Evolutionary conservation across 2,113 vertebrate species (phyloP), one percentile per base, ranked within the genome.

Genomic region (Phycodurus eques): DNA sequence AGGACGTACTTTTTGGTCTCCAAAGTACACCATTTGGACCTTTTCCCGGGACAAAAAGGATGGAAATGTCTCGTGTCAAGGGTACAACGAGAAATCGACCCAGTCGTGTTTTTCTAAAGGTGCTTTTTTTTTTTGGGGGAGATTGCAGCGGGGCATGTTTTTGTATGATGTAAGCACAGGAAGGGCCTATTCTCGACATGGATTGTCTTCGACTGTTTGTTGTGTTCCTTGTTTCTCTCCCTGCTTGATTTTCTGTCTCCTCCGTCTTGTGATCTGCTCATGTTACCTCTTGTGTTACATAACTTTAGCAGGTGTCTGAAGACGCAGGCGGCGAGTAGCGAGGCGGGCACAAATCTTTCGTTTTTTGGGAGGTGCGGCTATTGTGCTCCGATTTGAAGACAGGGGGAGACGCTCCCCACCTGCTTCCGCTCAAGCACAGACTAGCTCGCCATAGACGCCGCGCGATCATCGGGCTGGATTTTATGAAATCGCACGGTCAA

Each of bases 241-340:
- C 70, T 67, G 47, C 61, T 66, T 33, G 70, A 61, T 74, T 68
- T 44, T 84, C 72, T 42, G 54, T 77, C 71, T 31, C 31, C 67
- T 53, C 67, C 65, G 46, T 61, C 53, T 75, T 81, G 65, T 74
- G 61, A 73, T 82, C 63, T 79, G 3, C 62, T 64, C 3, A 67
- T 68, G 74, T 73, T 54, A 77, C 67, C 64, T 69, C 54, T 70
- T 12, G 74, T 51, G 72, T 90, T 90, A 86, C 84, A 82, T 83
- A 89, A 89, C 89, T 81, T 79, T 79, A 64, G 83, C 85, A 83
- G 87, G 85, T 86, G 87, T 80, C 82, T 83, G 78, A 87, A 85
- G 82, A 73, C 71, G n/a, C 75, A 71, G 73, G 69, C 72, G 54
- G 72, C 27, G 19, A 57, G 68, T 35, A 51, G 62, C 39, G 31